Evolutionary conservation across 2,797 vertebrate species (phyloP).

Genomic region (Tauraco hartlaubi): DNA sequence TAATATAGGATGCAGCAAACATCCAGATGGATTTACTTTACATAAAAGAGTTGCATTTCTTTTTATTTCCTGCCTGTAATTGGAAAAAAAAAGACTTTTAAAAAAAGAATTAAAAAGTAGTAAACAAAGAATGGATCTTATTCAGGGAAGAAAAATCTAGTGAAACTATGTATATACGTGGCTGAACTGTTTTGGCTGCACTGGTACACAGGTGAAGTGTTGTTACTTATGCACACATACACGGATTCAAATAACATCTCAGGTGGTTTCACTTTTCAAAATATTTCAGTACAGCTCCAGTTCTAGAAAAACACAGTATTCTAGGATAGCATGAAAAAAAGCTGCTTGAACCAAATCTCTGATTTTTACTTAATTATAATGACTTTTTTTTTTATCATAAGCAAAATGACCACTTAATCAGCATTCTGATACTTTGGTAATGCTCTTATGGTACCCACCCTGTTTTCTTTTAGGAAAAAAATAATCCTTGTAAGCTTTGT

Average conservation of each 20-base stretch:
- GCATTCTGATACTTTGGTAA: not conserved
- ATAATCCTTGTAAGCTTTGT: not conserved
- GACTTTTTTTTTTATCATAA: not conserved
- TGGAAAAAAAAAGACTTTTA: constrained; percentile 53
- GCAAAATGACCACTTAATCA: not conserved
- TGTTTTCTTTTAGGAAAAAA: not conserved
- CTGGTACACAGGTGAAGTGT: not conserved
- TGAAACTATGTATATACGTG: not conserved
- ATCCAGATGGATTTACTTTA: constrained; percentile 87
- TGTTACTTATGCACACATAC: not conserved
- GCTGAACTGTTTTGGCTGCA: not conserved
- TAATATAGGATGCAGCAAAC: constrained; percentile 81
- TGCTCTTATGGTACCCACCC: not conserved
- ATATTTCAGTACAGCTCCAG: not conserved
- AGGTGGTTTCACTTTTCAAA: constrained; percentile 20
- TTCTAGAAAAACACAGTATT: not conserved
- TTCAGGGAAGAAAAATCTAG: constrained; percentile 52
- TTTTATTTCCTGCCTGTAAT: constrained; percentile 83
- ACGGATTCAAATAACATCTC: not conserved
- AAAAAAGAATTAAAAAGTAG: constrained; percentile 74
- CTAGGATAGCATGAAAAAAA: constrained; percentile 26
- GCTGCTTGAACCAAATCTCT: not conserved
- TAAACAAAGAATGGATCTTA: constrained; percentile 76
- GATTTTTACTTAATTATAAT: not conserved
- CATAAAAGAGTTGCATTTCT: constrained; percentile 84